phyloP scores from a whole-genome alignment of 2,113 vertebrate genomes.

The Perca fluviatilis region DNA sequence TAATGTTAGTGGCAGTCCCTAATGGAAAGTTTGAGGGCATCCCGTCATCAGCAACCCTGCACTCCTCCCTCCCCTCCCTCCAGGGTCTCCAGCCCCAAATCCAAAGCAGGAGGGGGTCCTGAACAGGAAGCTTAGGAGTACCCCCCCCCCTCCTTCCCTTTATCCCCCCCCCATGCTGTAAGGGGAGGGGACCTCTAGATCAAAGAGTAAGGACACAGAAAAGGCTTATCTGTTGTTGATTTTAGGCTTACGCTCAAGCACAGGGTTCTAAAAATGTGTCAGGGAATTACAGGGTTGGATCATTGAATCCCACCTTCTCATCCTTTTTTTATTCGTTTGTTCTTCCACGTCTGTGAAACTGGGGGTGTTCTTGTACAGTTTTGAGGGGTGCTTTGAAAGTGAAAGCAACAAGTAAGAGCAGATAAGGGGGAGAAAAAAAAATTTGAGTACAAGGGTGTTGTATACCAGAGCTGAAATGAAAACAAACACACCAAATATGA shows the following conservation, averaged over 20 bases:
- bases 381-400: conserved; percentile 29
- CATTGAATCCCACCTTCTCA: conserved; percentile 62
- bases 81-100: conserved; percentile 59
- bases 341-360: conserved; percentile 67
- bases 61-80: conserved; percentile 35
- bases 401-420: conserved; percentile 19
- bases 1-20: conserved; percentile 22
- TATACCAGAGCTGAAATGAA: background rate
- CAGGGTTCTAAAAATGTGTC: conserved; percentile 76
- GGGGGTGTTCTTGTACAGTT: conserved; percentile 25
- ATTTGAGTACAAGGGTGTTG: background rate
- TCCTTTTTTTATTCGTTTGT: conserved; percentile 64
- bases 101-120: conserved; percentile 53
- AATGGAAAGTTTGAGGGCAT: conserved; percentile 53
- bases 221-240: conserved; percentile 84
- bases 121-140: conserved; percentile 68
- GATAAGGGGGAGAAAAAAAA: background rate
- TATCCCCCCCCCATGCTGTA: conserved; percentile 10
- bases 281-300: conserved; percentile 78
- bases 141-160: conserved; percentile 9
- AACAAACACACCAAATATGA: conserved; percentile 20
- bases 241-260: conserved; percentile 79
- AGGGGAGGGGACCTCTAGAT: conserved; percentile 60
- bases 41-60: conserved; percentile 46
- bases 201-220: conserved; percentile 76